Base-by-base conservation (phyloP, 2,113 vertebrate species). In the Anarhynchus alexandrinus region DNA sequence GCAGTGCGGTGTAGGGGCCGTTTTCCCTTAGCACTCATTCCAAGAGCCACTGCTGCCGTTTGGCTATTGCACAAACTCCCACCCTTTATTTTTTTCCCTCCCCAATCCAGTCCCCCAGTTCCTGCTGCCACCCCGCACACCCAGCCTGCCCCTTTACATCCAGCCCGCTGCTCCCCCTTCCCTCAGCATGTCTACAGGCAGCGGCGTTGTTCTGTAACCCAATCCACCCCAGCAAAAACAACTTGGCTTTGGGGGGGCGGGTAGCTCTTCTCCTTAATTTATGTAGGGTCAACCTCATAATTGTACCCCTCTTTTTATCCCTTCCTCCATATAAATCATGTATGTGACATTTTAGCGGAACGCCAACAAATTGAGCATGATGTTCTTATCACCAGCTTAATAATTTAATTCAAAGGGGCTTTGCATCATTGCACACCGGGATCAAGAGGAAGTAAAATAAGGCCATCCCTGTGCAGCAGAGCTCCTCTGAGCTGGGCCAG, bases 311-410 rank as follows among this genome's bases (percentile, higher is more conserved):
- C 20, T 90, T 87, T 90, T 90, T 84, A 82, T 85, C 57, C 61
- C 58, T 92, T 94, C 91, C 82, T 92, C 64, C 74, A 10, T 73
- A 95, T 90, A 88, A 96, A 94, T 94, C 89, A 96, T 38, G 30
- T 27, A 42, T 69, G 42, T 85, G 89, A 88, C 92, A 57, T 62
- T 64, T 74, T 74, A 92, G 89, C 18, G 6, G 82, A 95, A 94
- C 21, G 2, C 40, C 80, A 57, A 49, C 86, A 94, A 88, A 92
- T 90, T 85, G 82, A 92, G 94, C 89, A 55, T 65, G 86, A 77
- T 86, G 57, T 82, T 90, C 92, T 94, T 95, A 88, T 88, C 86
- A 74, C 65, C 49, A 29, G 79, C 57, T 82, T 84, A 61, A 90
- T 78, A 84, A 95, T 72, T 86, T 84, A 70, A 94, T 77, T 88